Base-by-base conservation (phyloP, 1,140 invertebrate genomes). In the Procambarus virginalis region DNA sequence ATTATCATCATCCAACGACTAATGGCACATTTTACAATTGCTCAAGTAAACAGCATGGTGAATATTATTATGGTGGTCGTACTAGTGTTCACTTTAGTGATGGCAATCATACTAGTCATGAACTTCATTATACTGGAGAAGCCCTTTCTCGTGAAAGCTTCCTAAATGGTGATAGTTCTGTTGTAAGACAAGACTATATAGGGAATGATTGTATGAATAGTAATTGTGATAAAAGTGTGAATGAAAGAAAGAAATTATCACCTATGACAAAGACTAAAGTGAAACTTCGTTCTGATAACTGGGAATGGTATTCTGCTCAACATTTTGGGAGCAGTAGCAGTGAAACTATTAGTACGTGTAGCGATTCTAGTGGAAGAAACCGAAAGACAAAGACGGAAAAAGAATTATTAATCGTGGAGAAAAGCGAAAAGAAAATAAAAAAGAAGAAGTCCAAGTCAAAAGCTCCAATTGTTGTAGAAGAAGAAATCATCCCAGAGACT, bases 231-330 rank as follows among this genome's bases (percentile, higher is more conserved):
- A 64, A 75, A 92, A 22, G 46, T 68, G 60, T 83, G 68, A 68
- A 45, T 58, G 81, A 79, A 49, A 76, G 64, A 45, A 83, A 58
- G n/a, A 89, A 78, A 51, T 10, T 73, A 34, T 79, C 64, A 14
- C 73, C 60, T 58, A 68, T 45, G 81, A 60, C 89, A 55, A 68
- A 49, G 78, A 48, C 84, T n/a, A 84, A 75, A 48, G 81, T 90
- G 46, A 86, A 88, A 64, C 89, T 93, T 10, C 92, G 91, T 45
- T 93, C 93, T 10, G 93, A 94, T 46, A 93, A 93, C 84, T 93
- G 93, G 93, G 93, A 93, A 89, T 92, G 93, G 92, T 92, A 94
- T 82, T 91, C 92, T 20, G 92, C 89, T 12, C 91, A 91, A 8
- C 89, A 93, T 84, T 92, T 92, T 9, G 87, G 90, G 4, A 92